A percentile compares a stretch with the other conserved stretches of the same genome.
phyloP scores from a whole-genome alignment of 2,113 vertebrate species.

The Tenebrosternarchus preto region DNA sequence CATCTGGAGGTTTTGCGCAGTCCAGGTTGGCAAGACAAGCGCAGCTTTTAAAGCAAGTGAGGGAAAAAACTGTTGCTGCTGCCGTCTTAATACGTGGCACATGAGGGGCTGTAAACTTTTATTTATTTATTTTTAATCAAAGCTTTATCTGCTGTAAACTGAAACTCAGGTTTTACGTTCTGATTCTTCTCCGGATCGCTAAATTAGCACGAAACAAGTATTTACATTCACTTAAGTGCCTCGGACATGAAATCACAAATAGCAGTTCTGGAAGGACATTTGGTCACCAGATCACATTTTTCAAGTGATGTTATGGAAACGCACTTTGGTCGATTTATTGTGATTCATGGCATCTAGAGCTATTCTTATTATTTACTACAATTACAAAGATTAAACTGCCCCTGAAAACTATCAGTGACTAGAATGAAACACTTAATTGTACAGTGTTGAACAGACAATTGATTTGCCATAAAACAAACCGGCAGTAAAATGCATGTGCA shows the following conservation, averaged over 20 bases:
- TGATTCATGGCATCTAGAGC: neutral
- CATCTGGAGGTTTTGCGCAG: slow-evolving; percentile 3
- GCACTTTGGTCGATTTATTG: neutral
- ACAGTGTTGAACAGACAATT: neutral
- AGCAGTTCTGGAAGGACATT: neutral
- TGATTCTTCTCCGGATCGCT: neutral
- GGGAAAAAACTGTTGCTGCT: neutral
- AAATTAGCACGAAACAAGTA: neutral
- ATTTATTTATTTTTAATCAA: neutral
- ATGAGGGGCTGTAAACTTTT: neutral
- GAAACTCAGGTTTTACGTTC: neutral
- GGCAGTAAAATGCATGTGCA: neutral
- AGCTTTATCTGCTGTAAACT: neutral
- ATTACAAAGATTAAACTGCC: neutral
- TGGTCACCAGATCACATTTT: neutral
- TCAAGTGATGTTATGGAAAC: neutral
- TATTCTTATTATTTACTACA: no score
- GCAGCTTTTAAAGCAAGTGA: neutral
- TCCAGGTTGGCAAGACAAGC: slow-evolving; percentile 15
- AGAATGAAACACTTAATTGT: neutral
- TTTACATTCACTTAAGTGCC: neutral
- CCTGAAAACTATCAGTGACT: neutral
- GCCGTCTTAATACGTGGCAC: neutral
- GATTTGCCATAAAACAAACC: neutral
- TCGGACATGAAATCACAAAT: neutral